These are phyloP conservation scores for Hippopotamyrus pictus DNA, from an alignment of 2,797 vertebrate species.

Conservation along the genomic window DNA sequence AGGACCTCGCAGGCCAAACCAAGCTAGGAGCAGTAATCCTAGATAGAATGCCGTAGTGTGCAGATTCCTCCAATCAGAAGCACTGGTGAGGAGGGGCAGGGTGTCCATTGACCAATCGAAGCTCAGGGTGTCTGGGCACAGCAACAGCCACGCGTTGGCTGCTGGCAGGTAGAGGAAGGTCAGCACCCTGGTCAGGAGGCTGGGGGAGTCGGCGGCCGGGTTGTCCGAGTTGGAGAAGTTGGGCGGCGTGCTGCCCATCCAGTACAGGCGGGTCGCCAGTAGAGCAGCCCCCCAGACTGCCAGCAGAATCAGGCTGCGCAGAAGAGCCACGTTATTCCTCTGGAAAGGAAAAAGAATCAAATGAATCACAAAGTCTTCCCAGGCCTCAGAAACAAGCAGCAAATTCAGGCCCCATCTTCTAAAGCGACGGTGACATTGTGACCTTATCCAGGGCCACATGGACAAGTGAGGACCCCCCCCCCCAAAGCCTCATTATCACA, in stretches of 20 bases:
- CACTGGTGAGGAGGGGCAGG: conserved; percentile 78
- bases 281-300: conserved; percentile 77
- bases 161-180: conserved; percentile 89
- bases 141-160: conserved; percentile 87
- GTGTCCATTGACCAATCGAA: conserved; percentile 99
- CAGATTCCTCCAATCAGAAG: conserved; percentile 83
- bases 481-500: neutral
- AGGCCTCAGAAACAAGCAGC: conserved; percentile 25
- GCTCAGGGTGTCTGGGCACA: conserved; percentile 91
- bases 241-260: conserved; percentile 98
- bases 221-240: conserved; percentile 99
- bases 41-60: conserved; percentile 78
- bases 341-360: conserved; percentile 54
- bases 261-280: conserved; percentile 84
- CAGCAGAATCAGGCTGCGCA: conserved; percentile 78
- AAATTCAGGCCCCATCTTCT: neutral
- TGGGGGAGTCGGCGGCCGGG: conserved; percentile 86
- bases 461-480: neutral
- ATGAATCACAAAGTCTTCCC: conserved; percentile 8
- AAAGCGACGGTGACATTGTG: neutral
- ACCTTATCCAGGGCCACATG: neutral
- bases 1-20: conserved; percentile 67
- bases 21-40: conserved; percentile 71
- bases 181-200: conserved; percentile 73
- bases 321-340: conserved; percentile 78